phyloP scores from a whole-genome alignment of 2,888 invertebrate species.

The Ophion ventricosus region DNA sequence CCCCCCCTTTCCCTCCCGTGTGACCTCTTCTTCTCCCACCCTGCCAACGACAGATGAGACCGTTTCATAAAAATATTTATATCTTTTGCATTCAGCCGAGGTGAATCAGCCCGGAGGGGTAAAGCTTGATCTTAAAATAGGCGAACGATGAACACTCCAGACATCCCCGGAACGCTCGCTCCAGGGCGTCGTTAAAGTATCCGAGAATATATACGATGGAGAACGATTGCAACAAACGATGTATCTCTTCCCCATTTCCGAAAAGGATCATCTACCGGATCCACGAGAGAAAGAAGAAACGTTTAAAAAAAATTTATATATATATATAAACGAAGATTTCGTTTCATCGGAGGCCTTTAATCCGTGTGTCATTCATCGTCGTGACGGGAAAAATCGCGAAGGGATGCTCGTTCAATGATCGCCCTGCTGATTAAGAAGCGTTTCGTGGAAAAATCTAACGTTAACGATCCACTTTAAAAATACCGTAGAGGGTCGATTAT shows the following conservation, averaged over 20 bases:
- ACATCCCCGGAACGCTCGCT: conserved; percentile 49
- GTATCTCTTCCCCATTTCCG: neutral
- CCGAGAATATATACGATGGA: neutral
- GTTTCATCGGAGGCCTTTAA: no score
- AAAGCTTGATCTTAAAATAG: conserved; percentile 70
- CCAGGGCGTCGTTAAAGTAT: conserved; percentile 58
- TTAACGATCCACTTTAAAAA: no score
- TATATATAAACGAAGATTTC: neutral
- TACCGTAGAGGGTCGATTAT: no score
- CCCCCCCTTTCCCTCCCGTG: conserved; percentile 79
- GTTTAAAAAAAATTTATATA: neutral
- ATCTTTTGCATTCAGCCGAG: conserved; percentile 77
- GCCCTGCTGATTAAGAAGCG: no score
- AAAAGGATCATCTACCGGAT: conserved; percentile 3
- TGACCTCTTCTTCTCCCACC: conserved; percentile 77
- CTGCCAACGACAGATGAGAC: conserved; percentile 76
- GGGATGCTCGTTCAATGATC: no score
- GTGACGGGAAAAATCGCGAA: no score
- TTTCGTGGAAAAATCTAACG: no score
- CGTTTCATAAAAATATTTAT: conserved; percentile 83
- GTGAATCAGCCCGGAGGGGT: conserved; percentile 68
- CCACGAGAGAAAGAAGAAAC: neutral
- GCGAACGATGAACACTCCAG: conserved; percentile 58
- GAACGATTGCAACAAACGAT: no score
- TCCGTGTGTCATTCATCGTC: no score